Conservation (phyloP, 2,888 invertebrate species). For the Trissoscelio sp. region DNA sequence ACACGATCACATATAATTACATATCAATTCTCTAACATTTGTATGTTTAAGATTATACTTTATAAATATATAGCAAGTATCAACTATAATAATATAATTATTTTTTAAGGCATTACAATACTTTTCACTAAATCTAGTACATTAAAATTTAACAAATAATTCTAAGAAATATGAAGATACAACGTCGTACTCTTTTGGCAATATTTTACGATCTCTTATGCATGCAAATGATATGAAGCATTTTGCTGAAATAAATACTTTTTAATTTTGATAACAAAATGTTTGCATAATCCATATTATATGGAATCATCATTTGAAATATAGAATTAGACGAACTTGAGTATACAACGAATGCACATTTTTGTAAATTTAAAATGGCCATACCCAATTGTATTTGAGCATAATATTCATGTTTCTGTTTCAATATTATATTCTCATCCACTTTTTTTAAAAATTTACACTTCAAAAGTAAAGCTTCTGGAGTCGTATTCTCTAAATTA, state of each 20-base stretch:
- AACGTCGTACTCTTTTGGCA: not conserved
- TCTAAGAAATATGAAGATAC: not conserved
- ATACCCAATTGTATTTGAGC: constrained; percentile 48
- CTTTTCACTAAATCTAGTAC: not conserved
- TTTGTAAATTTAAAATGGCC: constrained; percentile 54
- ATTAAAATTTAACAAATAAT: not conserved
- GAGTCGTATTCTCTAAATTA: not conserved
- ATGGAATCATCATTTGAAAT: constrained; percentile 1
- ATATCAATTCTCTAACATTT: not conserved
- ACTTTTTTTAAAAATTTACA: constrained; percentile 16
- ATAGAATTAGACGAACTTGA: constrained; percentile 8
- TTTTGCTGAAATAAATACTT: constrained; percentile 38
- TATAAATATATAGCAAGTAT: not conserved
- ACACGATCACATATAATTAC: not conserved
- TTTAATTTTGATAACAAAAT: constrained; percentile 12
- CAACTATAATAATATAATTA: not conserved
- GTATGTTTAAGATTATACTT: not conserved
- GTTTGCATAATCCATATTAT: constrained; percentile 1
- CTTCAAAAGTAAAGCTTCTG: not conserved
- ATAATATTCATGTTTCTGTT: constrained; percentile 41
- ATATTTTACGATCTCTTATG: constrained; percentile 11
- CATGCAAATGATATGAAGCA: constrained; percentile 25
- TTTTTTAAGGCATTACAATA: not conserved
- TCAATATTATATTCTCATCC: not conserved
- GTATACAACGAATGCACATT: constrained; percentile 64